Base-by-base conservation (phyloP, 2,888 invertebrate genomes). In the Thera britannica region DNA sequence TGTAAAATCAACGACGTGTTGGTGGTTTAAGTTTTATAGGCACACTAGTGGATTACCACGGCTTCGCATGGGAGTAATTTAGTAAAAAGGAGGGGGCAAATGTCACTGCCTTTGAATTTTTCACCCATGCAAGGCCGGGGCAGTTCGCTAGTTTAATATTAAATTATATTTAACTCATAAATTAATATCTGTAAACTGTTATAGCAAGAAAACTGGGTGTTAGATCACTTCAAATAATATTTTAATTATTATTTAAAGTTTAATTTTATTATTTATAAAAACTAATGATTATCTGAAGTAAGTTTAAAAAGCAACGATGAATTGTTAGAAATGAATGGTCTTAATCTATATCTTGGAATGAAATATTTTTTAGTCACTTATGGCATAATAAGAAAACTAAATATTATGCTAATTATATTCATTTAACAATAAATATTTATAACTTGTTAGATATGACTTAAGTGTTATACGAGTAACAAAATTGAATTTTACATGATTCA, bases 1-100 rank as follows among this genome's bases (percentile, higher is more conserved):
- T 73, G 70, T 74, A 80, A 80, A 80, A 76, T 80, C 79, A 80
- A 80, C 48, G 48, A 58, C 3, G 51, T 35, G 23, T 34, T 52
- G 60, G 60, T 60, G 60, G 60, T 44, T 34, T 41, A 60, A 6
- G 3, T 6, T 38, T 38, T 38, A 38, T 38, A 23, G 23, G 23
- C 1, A 23, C 23, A 23, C 23, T 23, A 23, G 23, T 23, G 23
- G 23, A 23, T 23, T 23, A 23, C 23, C 23, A 23, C 23, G 23
- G 23, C 23, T 23, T 23, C 23, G 23, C 23, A 23, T 1, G 23
- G 23, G 23, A 1, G 23, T 23, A 23, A 23, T 23, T 23, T 23
- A 23, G 23, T 1, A 23, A 23, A 23, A 23, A 23, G 1, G 23
- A 23, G 23, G 23, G 23, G 23, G n/a, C n/a, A 23, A 23, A 23